Base-by-base conservation (phyloP, 23 tunicate genomes). In the Trididemnum clinides region DNA sequence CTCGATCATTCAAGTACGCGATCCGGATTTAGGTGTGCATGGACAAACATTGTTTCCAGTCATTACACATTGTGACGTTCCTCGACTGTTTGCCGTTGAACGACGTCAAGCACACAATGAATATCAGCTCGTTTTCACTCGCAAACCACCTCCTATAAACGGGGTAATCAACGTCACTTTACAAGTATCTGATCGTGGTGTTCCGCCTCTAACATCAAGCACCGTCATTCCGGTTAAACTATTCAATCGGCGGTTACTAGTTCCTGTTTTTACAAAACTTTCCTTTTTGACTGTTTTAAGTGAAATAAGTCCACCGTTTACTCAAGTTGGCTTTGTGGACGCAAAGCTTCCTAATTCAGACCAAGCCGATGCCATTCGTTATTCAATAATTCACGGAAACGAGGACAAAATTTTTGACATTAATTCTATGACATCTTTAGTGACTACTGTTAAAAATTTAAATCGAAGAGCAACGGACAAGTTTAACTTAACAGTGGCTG, bases 161-260 rank as follows among this genome's bases (percentile, higher is more conserved):
- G 82, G 50, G 18, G 69, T 80, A 26, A 18, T 84, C 1, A 84
- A 84, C 51, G 78, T 84, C 26, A 77, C 85, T 34, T 7, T 89
- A 15, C 39, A 78, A 64, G 88, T 89, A 23, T 77, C 88, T 28
- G 94, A 89, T 64, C 72, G 77, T 21, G 88, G 94, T 5, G 4
- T 19, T 0, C 94, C 94, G 18, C 89, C 64, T 33, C 64, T 39
- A 20, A 50, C 27, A 6, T 44, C 88, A 3, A 28, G 49, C 7
- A 72, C 29, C 33, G 51, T 50, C 0, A 54, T 89, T 28, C 58
- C 20, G 5, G 77, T 89, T 26, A 22, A 64, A 27, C 63, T 89
- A 27, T 81, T 59, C 39, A 85, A 78, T 58, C 39, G 44, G 27
- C 36, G 32, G 3, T 39, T 85, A 1, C 64, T 83, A 19, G 50